Evolutionary conservation across 2,888 invertebrate genomes (phyloP).

Genomic region (Toxonevra muliebris): DNA sequence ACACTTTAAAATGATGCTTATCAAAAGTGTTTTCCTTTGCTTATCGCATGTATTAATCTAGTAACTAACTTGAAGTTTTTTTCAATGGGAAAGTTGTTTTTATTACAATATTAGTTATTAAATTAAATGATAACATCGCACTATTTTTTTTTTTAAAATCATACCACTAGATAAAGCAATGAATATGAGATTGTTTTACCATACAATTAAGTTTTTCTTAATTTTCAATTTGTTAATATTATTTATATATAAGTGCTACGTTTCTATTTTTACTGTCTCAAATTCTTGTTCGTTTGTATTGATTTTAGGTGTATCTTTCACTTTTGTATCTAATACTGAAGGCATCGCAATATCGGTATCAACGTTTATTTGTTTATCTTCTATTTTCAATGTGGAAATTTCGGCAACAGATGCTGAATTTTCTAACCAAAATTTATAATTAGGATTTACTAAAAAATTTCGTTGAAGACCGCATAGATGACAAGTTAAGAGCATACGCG

Average conservation of each 20-base stretch:
- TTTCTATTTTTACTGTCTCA: no score
- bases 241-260: no score
- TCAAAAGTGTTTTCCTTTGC: not conserved
- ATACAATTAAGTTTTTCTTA: conserved; percentile 8
- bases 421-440: conserved; percentile 61
- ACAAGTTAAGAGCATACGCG: conserved; percentile 49
- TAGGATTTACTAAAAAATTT: conserved; percentile 50
- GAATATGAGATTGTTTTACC: no score
- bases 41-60: not conserved
- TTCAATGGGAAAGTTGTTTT: no score
- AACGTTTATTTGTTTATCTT: conserved; percentile 3
- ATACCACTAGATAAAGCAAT: no score
- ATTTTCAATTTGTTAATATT: not conserved
- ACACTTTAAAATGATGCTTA: not conserved
- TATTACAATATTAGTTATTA: no score
- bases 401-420: conserved; percentile 53
- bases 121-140: no score
- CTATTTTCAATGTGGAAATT: conserved; percentile 21
- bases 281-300: not conserved
- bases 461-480: conserved; percentile 50
- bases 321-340: not conserved
- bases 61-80: not conserved
- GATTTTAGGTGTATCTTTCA: not conserved
- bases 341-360: not conserved
- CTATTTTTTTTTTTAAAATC: no score